A percentile compares a stretch with the other conserved stretches of the same genome.
Conservation (phyloP, 2,113 vertebrate genomes). For the Megaceryle torquata region DNA sequence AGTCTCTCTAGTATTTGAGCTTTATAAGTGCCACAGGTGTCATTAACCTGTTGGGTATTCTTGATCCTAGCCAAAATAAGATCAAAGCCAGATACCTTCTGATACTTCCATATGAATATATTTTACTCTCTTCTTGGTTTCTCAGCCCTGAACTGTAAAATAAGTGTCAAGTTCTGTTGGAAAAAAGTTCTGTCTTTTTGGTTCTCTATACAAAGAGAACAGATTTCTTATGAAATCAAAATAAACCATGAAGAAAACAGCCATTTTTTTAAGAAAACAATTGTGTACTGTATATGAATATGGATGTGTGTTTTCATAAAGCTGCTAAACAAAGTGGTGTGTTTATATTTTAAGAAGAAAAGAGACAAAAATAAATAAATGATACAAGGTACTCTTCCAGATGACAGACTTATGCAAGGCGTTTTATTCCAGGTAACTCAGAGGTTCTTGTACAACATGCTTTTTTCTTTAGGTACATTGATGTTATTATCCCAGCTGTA, state of each 20-base stretch:
- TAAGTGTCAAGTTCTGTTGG: neutral
- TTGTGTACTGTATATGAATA: neutral
- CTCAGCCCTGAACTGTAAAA: neutral
- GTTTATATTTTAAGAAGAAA: neutral
- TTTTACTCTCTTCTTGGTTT: neutral
- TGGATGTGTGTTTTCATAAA: neutral
- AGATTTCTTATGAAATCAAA: neutral
- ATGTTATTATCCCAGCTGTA: neutral
- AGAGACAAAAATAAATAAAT: neutral
- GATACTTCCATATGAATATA: neutral
- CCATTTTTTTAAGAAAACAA: neutral
- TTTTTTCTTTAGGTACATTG: neutral
- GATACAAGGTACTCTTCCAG: neutral
- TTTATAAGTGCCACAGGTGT: neutral
- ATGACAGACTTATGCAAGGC: neutral
- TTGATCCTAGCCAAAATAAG: neutral
- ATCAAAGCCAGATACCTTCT: neutral
- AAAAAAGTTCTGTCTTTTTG: neutral
- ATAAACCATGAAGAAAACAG: neutral
- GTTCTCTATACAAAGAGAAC: neutral
- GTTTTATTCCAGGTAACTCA: neutral
- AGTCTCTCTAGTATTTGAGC: neutral
- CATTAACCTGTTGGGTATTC: neutral
- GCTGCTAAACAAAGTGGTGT: neutral
- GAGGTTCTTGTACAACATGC: neutral